Conservation (phyloP, 2,113 vertebrate genomes). For the Perccottus glenii region DNA sequence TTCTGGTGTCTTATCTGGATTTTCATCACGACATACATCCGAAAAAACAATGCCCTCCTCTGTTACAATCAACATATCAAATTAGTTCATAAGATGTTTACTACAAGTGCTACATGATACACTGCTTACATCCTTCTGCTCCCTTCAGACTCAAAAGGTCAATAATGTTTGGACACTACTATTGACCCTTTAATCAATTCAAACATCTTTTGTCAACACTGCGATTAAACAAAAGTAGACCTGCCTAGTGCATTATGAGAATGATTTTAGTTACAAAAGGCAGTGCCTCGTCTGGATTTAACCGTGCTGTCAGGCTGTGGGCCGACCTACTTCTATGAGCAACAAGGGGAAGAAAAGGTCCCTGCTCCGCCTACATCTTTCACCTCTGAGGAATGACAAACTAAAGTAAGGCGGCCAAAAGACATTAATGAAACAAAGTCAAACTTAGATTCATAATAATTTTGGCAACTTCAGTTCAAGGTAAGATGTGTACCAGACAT, state of each 20-base stretch:
- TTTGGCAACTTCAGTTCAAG: neutral
- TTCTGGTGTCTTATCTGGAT: neutral
- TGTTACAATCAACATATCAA: neutral
- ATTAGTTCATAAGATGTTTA: neutral
- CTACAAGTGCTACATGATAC: slow-evolving; percentile 5
- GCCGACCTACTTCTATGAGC: slow-evolving; percentile 63
- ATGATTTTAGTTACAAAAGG: slow-evolving; percentile 24
- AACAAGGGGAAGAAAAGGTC: neutral
- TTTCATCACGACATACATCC: neutral
- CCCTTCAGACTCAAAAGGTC: slow-evolving; percentile 5
- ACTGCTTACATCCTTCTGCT: slow-evolving; percentile 20
- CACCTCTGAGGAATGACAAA: slow-evolving; percentile 60
- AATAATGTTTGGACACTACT: slow-evolving; percentile 5
- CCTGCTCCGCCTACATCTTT: slow-evolving; percentile 65
- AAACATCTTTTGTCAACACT: neutral
- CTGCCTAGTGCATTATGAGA: neutral
- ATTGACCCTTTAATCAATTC: slow-evolving; percentile 6
- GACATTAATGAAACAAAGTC: slow-evolving; percentile 29
- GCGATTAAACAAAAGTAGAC: neutral
- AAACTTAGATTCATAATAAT: slow-evolving; percentile 35
- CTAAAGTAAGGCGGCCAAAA: slow-evolving; percentile 31
- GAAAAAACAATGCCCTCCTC: neutral
- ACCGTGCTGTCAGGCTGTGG: slow-evolving; percentile 2
- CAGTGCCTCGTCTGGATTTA: slow-evolving; percentile 21
- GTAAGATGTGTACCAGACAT: neutral